Base-by-base conservation (phyloP, 2,888 invertebrate species). In the Dicyrtomina minuta region DNA sequence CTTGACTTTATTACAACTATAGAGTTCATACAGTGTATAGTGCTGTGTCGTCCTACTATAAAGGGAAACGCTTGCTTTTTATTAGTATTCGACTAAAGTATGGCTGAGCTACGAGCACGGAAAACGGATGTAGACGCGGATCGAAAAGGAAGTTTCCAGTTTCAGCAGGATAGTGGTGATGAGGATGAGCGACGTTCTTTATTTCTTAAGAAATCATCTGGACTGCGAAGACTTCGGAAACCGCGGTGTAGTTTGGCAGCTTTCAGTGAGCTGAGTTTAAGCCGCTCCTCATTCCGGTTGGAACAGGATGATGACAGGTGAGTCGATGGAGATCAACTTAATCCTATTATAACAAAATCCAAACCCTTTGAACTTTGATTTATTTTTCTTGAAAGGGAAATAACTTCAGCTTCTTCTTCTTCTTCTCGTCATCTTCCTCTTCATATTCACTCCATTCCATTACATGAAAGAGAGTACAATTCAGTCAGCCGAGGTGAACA, bases 271-370 rank as follows among this genome's bases (percentile, higher is more conserved):
- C 72, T 77, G 49, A 75, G 75, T 56, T 53, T 77, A 22, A 77
- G 77, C 66, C 72, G 77, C 12, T 75, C 75, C 6, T 75, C 75
- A 5, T 75, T 77, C 69, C 74, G 77, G 17, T 53, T 77, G 26
- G 77, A 77, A 51, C 77, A 77, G 60, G 75, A 77, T 71, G 77
- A 77, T 70, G 77, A 77, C 71, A 73, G 77, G 77, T 77, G 60
- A 72, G 68, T 41, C 22, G 56, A 58, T 22, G 13, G 12, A 53
- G 3, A 20, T 53, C 20, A 53, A 39, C 33, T 39, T 39, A 39
- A 58, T 41, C 58, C 39, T 17, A 58, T 56, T 56, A 56, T 33
- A 53, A 4, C 46, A 46, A 46, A 46, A 46, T 46, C 46, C 24
- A n/a, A n/a, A 5, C 53, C 33, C 39, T 51, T 20, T 20, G 24